Conservation (phyloP, 2,888 invertebrate species). For the Holacanthella duospinosa region DNA sequence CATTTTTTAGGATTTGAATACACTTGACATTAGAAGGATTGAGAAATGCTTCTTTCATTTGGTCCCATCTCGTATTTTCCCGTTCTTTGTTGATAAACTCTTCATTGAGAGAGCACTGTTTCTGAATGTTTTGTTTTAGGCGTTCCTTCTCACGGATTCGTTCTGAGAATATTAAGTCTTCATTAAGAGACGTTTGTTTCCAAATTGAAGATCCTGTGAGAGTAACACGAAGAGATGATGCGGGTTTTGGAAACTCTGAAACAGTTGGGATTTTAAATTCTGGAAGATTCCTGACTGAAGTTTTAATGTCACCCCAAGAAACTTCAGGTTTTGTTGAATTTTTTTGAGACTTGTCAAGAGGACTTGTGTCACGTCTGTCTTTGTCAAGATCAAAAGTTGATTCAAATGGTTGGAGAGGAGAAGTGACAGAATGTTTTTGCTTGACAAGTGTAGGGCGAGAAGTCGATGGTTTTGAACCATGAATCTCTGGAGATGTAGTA, state of each 20-base stretch:
- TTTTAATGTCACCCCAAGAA: constrained; percentile 54
- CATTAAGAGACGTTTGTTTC: constrained; percentile 78
- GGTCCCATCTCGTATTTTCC: constrained; percentile 42
- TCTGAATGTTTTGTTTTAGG: constrained; percentile 69
- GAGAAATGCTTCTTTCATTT: constrained; percentile 61
- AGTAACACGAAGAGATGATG: constrained; percentile 8
- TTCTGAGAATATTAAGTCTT: constrained; percentile 80
- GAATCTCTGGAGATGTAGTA: too few species aligned
- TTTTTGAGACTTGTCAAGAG: not conserved
- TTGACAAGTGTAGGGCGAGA: constrained; percentile 60
- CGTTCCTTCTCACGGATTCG: constrained; percentile 68
- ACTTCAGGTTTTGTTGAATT: constrained; percentile 39
- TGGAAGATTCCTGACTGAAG: constrained; percentile 54
- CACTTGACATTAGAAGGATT: constrained; percentile 63
- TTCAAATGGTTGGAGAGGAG: constrained; percentile 41
- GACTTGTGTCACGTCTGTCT: not conserved
- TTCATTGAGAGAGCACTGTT: constrained; percentile 79
- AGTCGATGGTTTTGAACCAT: too few species aligned
- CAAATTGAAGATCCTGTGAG: constrained; percentile 27
- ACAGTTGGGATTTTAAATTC: constrained; percentile 47
- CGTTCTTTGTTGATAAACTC: constrained; percentile 56
- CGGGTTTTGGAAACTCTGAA: not conserved
- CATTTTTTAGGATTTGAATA: constrained; percentile 64
- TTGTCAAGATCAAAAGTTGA: constrained; percentile 2
- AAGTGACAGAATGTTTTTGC: constrained; percentile 73